Percentiles rank a stretch among this genome's conserved stretches.
Conservation (phyloP, 2,113 vertebrate genomes). For the Scatophagus argus region DNA sequence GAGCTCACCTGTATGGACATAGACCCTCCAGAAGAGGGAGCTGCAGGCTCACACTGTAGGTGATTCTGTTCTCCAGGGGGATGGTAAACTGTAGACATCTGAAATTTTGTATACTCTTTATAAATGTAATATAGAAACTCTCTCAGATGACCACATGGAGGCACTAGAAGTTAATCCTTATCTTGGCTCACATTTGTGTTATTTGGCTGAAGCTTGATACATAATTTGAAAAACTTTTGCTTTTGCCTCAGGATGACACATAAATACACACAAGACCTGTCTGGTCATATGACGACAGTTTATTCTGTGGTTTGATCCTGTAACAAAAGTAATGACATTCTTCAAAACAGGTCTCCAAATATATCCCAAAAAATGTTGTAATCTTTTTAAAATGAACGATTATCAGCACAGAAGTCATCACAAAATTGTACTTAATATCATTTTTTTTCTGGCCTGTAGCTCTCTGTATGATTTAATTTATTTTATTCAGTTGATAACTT, state of each 20-base stretch:
- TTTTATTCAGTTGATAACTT: neutral
- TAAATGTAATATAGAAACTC: neutral
- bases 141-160: neutral
- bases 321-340: neutral
- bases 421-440: too few relatives aligned
- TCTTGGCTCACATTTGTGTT: neutral
- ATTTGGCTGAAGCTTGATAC: neutral
- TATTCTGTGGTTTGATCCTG: neutral
- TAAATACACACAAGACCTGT: neutral
- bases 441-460: neutral
- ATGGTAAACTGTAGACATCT: neutral
- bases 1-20: slow-evolving; percentile 94
- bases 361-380: too few relatives aligned
- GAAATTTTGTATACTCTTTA: neutral
- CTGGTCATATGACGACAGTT: neutral
- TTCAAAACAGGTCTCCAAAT: neutral
- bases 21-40: slow-evolving; percentile 86
- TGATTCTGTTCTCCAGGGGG: neutral
- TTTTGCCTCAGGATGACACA: neutral
- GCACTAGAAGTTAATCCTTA: neutral
- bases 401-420: neutral
- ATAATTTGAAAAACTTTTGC: neutral
- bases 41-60: slow-evolving; percentile 78
- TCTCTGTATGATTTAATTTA: neutral
- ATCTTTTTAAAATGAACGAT: neutral